phyloP scores from a whole-genome alignment of 2,888 invertebrate species.

The Leptinotarsa haldemani region DNA sequence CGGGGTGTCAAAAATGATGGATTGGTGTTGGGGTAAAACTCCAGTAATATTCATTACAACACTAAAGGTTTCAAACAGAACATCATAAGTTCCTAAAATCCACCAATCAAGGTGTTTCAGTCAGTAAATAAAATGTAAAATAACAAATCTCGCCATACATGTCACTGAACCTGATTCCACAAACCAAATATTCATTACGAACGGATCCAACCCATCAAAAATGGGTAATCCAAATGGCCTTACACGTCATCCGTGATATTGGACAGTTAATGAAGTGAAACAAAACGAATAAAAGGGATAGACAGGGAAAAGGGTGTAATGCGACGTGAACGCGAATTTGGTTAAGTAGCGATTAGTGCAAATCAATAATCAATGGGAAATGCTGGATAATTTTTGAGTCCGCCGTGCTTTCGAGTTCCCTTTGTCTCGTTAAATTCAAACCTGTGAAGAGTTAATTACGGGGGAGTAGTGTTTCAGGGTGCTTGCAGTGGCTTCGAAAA shows the following conservation, averaged over 20 bases:
- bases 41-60: too few species aligned
- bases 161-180: background rate
- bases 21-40: too few species aligned
- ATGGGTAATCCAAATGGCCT: background rate
- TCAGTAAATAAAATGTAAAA: background rate
- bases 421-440: constrained; percentile 46
- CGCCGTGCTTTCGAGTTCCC: constrained; percentile 33
- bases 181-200: background rate
- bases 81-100: background rate
- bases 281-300: constrained; percentile 28
- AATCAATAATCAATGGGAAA: constrained; percentile 37
- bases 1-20: too few species aligned
- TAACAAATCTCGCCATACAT: background rate
- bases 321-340: constrained; percentile 36
- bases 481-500: constrained; percentile 36
- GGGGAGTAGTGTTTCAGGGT: constrained; percentile 47
- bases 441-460: constrained; percentile 50
- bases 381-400: constrained; percentile 21
- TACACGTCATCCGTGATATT: constrained; percentile 20
- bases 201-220: constrained; percentile 1
- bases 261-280: constrained; percentile 29
- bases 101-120: too few species aligned
- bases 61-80: too few species aligned
- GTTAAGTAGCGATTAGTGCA: constrained; percentile 34
- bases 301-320: constrained; percentile 27